Base-by-base conservation (phyloP, 2,888 invertebrate species). In the Aleiodes alternator region DNA sequence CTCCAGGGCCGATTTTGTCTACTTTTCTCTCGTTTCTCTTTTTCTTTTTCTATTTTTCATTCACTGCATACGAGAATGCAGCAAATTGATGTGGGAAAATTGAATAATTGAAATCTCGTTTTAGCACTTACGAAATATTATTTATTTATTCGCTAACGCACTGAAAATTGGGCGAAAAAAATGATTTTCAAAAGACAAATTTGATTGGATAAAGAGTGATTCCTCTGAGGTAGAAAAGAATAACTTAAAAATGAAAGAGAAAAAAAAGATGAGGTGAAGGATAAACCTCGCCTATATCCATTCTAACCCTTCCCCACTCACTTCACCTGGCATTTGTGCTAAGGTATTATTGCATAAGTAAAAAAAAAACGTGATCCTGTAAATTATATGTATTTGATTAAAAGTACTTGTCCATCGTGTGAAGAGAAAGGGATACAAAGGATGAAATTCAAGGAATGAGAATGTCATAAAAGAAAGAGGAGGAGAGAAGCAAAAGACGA, bases 301-400 rank as follows among this genome's bases (percentile, higher is more conserved):
- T 68, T 68, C 51, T 51, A 51, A 68, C 68, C 29, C n/a, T 14
- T 34, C 64, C 80, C 83, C 84, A 82, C 82, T 86, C 85, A 84
- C 84, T 83, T 82, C 85, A 83, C 80, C 84, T 83, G 84, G 82
- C 83, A 84, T 84, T 84, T 84, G 80, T 72, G 4, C 56, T 16
- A 57, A 38, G 12, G 43, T 34, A 59, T 50, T 71, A 51, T 64
- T 50, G 51, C 75, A 66, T 50, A 55, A 23, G 57, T 59, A n/a
- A 59, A 59, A 55, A 56, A 29, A 43, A 53, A 31, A 29, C 38
- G 38, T 38, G 1, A 38, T 8, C 8, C 38, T 38, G 8, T 8
- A 8, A 64, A 66, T 51, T 55, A 61, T 61, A 73, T 69, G 16
- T 70, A 43, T 57, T 76, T 50, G 48, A 69, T 51, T 9, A 9